Evolutionary conservation across 2,797 vertebrate species (phyloP).

Genomic region (Catamblyrhynchus diadema): DNA sequence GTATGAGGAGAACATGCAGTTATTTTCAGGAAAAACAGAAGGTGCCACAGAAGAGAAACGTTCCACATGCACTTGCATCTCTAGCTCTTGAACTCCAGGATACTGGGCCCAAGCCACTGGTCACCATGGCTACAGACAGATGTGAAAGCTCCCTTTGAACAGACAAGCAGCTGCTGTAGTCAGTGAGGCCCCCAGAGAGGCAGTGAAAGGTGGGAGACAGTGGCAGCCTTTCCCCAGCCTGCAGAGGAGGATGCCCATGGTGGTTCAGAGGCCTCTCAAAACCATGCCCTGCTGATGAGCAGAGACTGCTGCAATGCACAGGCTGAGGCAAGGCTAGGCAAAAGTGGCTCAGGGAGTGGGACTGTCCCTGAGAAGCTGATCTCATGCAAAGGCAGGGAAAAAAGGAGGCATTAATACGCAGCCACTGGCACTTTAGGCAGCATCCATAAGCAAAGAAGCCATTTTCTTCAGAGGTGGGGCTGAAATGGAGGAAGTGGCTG

Average conservation of each 20-base stretch:
- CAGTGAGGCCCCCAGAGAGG: background rate
- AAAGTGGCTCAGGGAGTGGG: accelerated
- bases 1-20: background rate
- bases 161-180: background rate
- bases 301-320: background rate
- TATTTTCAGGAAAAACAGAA: background rate
- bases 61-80: background rate
- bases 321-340: background rate
- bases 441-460: background rate
- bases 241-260: background rate
- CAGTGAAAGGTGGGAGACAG: background rate
- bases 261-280: background rate
- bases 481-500: background rate
- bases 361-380: background rate
- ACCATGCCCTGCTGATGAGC: background rate
- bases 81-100: background rate
- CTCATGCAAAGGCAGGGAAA: background rate
- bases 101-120: background rate
- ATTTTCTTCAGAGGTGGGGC: background rate
- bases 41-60: background rate
- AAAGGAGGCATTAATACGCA: background rate
- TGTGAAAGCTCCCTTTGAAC: background rate
- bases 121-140: background rate
- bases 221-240: background rate
- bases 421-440: background rate